These are phyloP conservation scores for Diarsia rubi DNA, from an alignment of 2,888 invertebrate genomes.

Conservation along the genomic window DNA sequence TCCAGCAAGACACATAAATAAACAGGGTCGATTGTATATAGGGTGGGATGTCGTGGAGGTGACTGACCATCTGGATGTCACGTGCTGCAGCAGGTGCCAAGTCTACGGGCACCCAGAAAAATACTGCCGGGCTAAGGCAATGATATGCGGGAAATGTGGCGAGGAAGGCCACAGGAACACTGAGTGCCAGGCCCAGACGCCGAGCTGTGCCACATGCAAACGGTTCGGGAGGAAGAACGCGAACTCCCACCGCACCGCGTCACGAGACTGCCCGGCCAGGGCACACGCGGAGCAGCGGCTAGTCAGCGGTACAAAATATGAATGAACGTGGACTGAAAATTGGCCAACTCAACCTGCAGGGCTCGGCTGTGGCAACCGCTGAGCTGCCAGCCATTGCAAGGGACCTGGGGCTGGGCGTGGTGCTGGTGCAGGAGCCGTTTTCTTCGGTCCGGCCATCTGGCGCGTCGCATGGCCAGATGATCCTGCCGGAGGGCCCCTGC, in stretches of 20 bases:
- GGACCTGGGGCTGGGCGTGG: constrained; percentile 28
- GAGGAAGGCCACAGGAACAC: neutral
- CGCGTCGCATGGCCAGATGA: neutral
- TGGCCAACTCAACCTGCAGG: neutral
- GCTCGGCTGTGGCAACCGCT: too few species aligned
- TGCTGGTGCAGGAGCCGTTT: constrained; percentile 66
- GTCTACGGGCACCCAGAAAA: neutral
- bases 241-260: constrained; percentile 43
- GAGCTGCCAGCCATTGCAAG: neutral
- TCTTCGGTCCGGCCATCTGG: neutral
- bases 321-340: constrained; percentile 56
- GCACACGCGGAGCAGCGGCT: constrained; percentile 49
- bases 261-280: constrained; percentile 50
- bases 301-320: neutral
- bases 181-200: neutral
- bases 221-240: constrained; percentile 45
- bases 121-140: neutral
- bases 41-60: constrained; percentile 1
- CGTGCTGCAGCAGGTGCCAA: constrained; percentile 4
- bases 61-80: neutral
- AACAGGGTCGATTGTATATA: rapidly evolving
- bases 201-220: constrained; percentile 50
- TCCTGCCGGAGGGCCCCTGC: neutral
- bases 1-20: too few species aligned
- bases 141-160: constrained; percentile 1